Base-by-base conservation (phyloP, 2,888 invertebrate species). In the Synanthedon formicaeformis region DNA sequence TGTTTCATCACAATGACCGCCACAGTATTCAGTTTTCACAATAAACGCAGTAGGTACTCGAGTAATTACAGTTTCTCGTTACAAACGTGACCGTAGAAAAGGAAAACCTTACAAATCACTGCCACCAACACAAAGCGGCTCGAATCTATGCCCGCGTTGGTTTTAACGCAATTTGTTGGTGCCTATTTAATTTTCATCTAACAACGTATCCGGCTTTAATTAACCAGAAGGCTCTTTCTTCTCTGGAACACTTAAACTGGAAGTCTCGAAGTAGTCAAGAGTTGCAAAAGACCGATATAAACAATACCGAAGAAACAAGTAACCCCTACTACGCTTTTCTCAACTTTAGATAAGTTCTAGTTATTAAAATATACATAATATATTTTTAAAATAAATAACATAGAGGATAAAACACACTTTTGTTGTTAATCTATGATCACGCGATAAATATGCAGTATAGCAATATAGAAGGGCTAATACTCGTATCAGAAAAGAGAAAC, bases 121-220 rank as follows among this genome's bases (percentile, higher is more conserved):
- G 60, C 62, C 58, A 60, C 58, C 61, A 61, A 58, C 62, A 64
- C 65, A 70, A 71, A 70, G 66, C 64, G 60, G 60, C 61, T 62
- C 55, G 58, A 65, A 66, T 65, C 66, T 61, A 61, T 65, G 62
- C 63, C 64, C 63, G 59, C 58, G 59, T 53, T 58, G 59, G 57
- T 69, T 67, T 62, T 65, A 71, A 67, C 66, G 64, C 69, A 73
- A 73, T 74, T 73, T 67, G 69, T 64, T 66, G 68, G 67, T 69
- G 69, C 73, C 73, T 72, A 71, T 73, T 76, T 72, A 73, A 73
- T 75, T 75, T 77, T 67, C 69, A 69, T 67, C 66, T 62, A 65
- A 65, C 64, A 61, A 58, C 61, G 60, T 71, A 71, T 69, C 65
- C 68, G 69, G 67, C 65, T 73, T 73, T 73, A 75, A 76, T 76